A percentile compares a stretch with the other conserved stretches of the same genome.
Evolutionary conservation across 2,888 invertebrate genomes (phyloP).

Genomic region (Sinhomidia bicolor): DNA sequence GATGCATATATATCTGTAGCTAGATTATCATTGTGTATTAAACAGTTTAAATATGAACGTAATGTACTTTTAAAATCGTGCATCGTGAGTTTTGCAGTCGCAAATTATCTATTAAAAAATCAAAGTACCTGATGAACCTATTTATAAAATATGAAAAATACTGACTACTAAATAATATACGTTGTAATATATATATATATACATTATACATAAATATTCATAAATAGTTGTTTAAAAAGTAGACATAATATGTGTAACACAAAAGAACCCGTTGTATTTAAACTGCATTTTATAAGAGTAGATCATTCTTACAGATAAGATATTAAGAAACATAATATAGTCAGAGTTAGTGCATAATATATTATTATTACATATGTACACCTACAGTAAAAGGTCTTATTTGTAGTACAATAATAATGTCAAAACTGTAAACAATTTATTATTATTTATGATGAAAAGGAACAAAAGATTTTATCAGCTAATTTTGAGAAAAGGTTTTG

Average conservation of each 20-base stretch:
- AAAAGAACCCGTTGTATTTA: constrained; percentile 48
- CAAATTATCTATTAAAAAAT: constrained; percentile 61
- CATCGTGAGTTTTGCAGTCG: constrained; percentile 66
- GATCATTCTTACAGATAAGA: not conserved
- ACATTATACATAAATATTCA: not conserved
- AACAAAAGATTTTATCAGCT: not conserved
- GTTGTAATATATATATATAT: not conserved
- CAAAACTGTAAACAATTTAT: constrained; percentile 29
- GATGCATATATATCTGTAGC: not conserved
- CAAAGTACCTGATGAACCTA: constrained; percentile 74
- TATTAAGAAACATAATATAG: not conserved
- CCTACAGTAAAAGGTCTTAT: not conserved
- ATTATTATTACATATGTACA: not conserved
- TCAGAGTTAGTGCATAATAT: not conserved
- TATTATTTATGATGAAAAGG: not conserved
- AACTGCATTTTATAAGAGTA: constrained; percentile 29
- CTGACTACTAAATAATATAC: constrained; percentile 16
- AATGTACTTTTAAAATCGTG: constrained; percentile 35
- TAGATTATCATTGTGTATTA: not conserved
- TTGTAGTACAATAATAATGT: constrained; percentile 37
- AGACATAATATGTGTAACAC: too few relatives aligned
- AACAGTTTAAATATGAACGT: not conserved
- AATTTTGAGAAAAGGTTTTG: not conserved
- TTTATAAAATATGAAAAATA: constrained; percentile 35
- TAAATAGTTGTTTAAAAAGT: not conserved